Evolutionary conservation across 2,888 invertebrate genomes (phyloP).

Genomic region (Drosophila imparisetae): DNA sequence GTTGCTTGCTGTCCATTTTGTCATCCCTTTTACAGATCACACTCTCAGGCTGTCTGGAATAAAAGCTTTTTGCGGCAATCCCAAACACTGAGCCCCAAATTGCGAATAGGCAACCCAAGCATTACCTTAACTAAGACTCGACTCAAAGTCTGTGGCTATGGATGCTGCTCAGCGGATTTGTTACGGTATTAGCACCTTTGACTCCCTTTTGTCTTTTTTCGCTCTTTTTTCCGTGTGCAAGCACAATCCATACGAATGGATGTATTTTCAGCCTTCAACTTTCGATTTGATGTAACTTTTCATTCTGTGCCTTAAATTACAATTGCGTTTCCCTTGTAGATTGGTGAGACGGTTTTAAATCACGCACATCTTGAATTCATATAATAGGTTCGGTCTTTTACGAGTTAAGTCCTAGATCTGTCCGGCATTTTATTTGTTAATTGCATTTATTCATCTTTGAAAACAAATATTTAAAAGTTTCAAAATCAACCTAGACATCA

Average conservation of each 20-base stretch:
- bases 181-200: conserved; percentile 55
- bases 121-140: conserved; percentile 61
- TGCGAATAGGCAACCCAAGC: conserved; percentile 35
- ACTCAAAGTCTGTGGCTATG: conserved; percentile 56
- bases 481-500: background rate
- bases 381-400: background rate
- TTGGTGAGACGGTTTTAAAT: too few relatives aligned
- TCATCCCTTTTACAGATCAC: conserved; percentile 28
- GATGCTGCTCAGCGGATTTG: conserved; percentile 42
- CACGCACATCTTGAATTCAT: background rate
- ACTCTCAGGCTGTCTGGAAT: conserved; percentile 10
- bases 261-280: background rate
- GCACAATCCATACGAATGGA: background rate
- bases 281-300: conserved; percentile 15
- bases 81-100: conserved; percentile 27
- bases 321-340: conserved; percentile 3
- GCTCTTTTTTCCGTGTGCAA: background rate
- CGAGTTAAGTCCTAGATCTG: background rate
- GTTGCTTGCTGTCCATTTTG: conserved; percentile 15
- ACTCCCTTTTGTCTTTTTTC: conserved; percentile 22
- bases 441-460: background rate
- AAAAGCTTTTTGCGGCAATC: conserved; percentile 25
- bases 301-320: conserved; percentile 11
- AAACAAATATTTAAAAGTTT: background rate
- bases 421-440: background rate